phyloP scores from a whole-genome alignment of 2,888 invertebrate genomes.

The Anthoptus insignis region DNA sequence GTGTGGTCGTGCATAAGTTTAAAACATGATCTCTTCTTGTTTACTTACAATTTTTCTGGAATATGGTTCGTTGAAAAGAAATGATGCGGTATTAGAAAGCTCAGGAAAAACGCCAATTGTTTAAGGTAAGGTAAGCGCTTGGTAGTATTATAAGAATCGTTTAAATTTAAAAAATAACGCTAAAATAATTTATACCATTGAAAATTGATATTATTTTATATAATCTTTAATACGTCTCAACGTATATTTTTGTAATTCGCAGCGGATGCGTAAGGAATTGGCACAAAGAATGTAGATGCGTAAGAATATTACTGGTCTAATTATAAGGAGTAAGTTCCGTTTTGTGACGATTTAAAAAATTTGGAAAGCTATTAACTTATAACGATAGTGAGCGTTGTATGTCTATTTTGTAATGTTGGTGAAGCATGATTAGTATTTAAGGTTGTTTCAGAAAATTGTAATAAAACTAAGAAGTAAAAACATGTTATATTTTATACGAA shows the following conservation, averaged over 20 bases:
- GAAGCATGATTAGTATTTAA: slow-evolving; percentile 74
- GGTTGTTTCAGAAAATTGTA: slow-evolving; percentile 86
- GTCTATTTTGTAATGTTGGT: slow-evolving; percentile 83
- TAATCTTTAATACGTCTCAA: slow-evolving; percentile 70
- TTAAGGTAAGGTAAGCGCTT: slow-evolving; percentile 78
- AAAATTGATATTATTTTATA: slow-evolving; percentile 72
- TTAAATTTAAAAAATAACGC: slow-evolving; percentile 71
- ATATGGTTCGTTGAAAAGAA: slow-evolving; percentile 66
- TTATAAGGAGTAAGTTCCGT: slow-evolving; percentile 71
- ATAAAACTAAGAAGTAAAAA: slow-evolving; percentile 79
- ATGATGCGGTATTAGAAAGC: slow-evolving; percentile 67
- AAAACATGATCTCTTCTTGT: slow-evolving; percentile 76
- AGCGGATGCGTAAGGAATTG: slow-evolving; percentile 83
- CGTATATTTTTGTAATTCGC: slow-evolving; percentile 83
- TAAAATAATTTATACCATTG: slow-evolving; percentile 69
- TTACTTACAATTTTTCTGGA: slow-evolving; percentile 84
- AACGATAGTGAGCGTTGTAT: slow-evolving; percentile 82
- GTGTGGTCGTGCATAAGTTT: slow-evolving; percentile 76
- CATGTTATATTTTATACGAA: slow-evolving; percentile 84
- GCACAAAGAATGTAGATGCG: slow-evolving; percentile 65
- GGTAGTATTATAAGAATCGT: slow-evolving; percentile 70
- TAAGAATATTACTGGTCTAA: slow-evolving; percentile 67
- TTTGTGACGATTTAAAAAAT: slow-evolving; percentile 75
- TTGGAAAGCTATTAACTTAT: slow-evolving; percentile 74
- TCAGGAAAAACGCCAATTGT: slow-evolving; percentile 81